Percentiles rank a stretch among this genome's conserved stretches.
These are phyloP conservation scores for Seira sanloemensis DNA, from an alignment of 2,888 invertebrate genomes.

Conservation along the genomic window DNA sequence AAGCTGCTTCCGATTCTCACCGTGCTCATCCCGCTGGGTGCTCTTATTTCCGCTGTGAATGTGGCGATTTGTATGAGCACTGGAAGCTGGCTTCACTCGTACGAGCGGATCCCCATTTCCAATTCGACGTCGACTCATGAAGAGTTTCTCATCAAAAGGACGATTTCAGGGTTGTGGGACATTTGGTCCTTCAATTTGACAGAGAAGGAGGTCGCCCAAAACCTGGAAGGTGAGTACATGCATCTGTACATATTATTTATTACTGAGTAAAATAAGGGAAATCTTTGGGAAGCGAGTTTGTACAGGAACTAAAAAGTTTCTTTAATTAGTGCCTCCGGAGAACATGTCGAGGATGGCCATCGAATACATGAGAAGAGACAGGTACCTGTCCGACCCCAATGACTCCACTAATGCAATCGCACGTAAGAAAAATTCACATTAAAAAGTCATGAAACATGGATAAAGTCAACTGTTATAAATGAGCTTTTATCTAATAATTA, in stretches of 20 bases:
- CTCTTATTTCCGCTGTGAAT: slow-evolving; percentile 81
- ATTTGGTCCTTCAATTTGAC: slow-evolving; percentile 79
- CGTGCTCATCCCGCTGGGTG: slow-evolving; percentile 67
- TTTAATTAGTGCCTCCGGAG: slow-evolving; percentile 82
- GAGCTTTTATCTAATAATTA: background rate
- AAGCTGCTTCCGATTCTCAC: slow-evolving; percentile 68
- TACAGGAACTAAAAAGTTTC: too few species aligned
- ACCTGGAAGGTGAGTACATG: slow-evolving; percentile 38
- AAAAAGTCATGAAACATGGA: too few species aligned
- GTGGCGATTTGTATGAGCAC: slow-evolving; percentile 85
- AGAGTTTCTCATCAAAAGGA: slow-evolving; percentile 84
- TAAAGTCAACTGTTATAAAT: too few species aligned
- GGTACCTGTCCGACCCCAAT: slow-evolving; percentile 90
- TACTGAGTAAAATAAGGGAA: background rate
- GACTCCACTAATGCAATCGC: slow-evolving; percentile 96
- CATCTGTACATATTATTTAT: too few species aligned
- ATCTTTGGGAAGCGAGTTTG: too few species aligned
- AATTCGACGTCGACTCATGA: slow-evolving; percentile 83
- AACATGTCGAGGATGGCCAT: slow-evolving; percentile 87
- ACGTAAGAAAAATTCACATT: slow-evolving; percentile 85
- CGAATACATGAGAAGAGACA: slow-evolving; percentile 91
- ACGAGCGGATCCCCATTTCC: slow-evolving; percentile 87
- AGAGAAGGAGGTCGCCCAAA: slow-evolving; percentile 46
- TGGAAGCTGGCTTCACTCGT: slow-evolving; percentile 91
- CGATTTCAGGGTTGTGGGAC: slow-evolving; percentile 88